Evolutionary conservation across 2,888 invertebrate species (phyloP).

Genomic region (Stenodema calcarata): DNA sequence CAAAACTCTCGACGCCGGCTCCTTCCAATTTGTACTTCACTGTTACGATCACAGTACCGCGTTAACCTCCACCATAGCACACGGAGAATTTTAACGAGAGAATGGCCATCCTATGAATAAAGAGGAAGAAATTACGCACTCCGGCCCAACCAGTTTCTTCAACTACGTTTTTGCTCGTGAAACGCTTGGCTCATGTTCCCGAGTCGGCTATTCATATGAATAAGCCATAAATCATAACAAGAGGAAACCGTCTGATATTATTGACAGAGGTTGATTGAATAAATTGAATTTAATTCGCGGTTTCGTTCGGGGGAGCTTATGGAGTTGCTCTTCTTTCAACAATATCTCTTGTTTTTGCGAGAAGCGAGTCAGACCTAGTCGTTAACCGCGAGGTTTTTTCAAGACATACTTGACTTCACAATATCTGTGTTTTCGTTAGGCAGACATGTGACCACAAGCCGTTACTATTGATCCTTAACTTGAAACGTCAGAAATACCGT

Average conservation of each 20-base stretch:
- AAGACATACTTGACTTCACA: not conserved
- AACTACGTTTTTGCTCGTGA: not conserved
- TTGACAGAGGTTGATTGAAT: not conserved
- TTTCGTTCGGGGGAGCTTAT: not conserved
- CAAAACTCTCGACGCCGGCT: too few species aligned
- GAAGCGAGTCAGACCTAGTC: not conserved
- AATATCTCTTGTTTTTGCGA: not conserved
- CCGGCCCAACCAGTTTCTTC: not conserved
- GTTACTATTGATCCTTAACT: too few species aligned
- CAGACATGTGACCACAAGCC: too few species aligned
- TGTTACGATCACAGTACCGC: not conserved
- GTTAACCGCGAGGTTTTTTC: not conserved
- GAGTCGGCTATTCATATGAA: not conserved
- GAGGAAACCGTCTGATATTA: not conserved
- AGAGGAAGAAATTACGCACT: not conserved
- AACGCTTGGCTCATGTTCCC: not conserved
- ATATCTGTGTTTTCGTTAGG: not conserved
- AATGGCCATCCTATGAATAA: not conserved
- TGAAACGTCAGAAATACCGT: too few species aligned
- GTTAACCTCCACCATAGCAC: not conserved
- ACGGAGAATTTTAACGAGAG: not conserved
- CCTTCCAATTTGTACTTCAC: not conserved
- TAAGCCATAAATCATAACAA: not conserved
- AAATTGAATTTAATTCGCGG: not conserved
- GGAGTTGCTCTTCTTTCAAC: not conserved